Evolutionary conservation across 2,888 invertebrate genomes (phyloP).

Genomic region (Eilema caniola): DNA sequence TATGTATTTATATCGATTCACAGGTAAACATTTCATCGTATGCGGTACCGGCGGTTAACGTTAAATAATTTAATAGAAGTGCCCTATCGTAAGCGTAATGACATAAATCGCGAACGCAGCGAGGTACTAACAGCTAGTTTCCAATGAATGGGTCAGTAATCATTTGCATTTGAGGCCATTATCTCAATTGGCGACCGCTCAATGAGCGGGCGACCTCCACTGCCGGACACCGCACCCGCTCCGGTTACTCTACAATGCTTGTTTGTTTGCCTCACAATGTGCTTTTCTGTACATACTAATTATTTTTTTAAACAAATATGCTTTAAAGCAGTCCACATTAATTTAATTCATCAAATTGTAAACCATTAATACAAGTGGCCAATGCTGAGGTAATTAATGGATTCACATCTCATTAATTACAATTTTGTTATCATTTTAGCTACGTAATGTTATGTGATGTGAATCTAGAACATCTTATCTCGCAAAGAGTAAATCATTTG

Average conservation of each 20-base stretch:
- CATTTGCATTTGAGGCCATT: constrained; percentile 85
- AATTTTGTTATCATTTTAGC: constrained; percentile 36
- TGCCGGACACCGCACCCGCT: constrained; percentile 82
- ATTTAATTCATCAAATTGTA: constrained; percentile 22
- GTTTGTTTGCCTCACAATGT: constrained; percentile 78
- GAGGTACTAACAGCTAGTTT: constrained; percentile 74
- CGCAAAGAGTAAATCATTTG: constrained; percentile 52
- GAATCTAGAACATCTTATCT: constrained; percentile 63
- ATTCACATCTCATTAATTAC: constrained; percentile 38
- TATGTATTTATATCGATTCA: constrained; percentile 50
- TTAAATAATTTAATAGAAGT: constrained; percentile 72
- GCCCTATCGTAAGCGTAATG: constrained; percentile 59
- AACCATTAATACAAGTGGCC: constrained; percentile 29
- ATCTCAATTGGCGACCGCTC: constrained; percentile 84
- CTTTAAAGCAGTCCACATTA: constrained; percentile 1
- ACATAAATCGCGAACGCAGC: constrained; percentile 70
- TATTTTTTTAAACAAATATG: constrained; percentile 39
- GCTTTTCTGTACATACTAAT: constrained; percentile 66
- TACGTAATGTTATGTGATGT: constrained; percentile 42
- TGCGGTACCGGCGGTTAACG: constrained; percentile 64
- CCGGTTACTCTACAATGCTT: constrained; percentile 64
- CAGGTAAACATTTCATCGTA: constrained; percentile 61
- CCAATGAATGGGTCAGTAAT: constrained; percentile 84
- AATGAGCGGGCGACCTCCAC: constrained; percentile 77
- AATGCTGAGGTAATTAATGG: constrained; percentile 34